Conservation (phyloP, 1,140 invertebrate genomes). For the Steinernema khuongi region DNA sequence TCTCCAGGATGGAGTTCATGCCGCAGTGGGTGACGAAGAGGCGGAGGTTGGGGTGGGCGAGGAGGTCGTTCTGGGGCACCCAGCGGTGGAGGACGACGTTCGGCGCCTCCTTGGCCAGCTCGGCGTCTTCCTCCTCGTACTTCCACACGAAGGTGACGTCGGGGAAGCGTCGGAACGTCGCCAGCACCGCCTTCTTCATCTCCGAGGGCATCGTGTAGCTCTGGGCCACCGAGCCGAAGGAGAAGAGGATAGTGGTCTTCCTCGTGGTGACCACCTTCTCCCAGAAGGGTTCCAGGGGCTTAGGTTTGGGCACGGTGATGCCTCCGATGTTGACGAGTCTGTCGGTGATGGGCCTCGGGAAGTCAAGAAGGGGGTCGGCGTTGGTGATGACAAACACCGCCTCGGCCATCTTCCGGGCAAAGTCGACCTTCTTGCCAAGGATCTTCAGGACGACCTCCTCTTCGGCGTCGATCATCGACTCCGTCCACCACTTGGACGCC, state of each 20-base stretch:
- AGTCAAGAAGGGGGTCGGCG: neutral
- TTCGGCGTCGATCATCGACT: neutral
- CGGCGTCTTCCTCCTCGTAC: slow-evolving; percentile 32
- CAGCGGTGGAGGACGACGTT: slow-evolving; percentile 31
- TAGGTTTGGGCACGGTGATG: neutral
- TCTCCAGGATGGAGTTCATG: slow-evolving; percentile 60
- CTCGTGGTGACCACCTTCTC: neutral
- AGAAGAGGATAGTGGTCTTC: neutral
- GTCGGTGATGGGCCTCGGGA: neutral
- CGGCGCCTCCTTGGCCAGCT: slow-evolving; percentile 15
- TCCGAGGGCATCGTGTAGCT: slow-evolving; percentile 1
- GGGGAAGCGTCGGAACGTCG: slow-evolving; percentile 11
- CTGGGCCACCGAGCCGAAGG: neutral
- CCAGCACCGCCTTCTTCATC: slow-evolving; percentile 7
- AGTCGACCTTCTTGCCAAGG: neutral
- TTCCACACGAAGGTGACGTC: slow-evolving; percentile 41
- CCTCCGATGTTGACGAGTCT: neutral
- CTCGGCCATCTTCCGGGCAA: neutral
- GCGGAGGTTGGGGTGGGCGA: slow-evolving; percentile 18
- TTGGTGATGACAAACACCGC: neutral
- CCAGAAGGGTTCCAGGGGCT: slow-evolving; percentile 1
- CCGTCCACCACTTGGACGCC: neutral
- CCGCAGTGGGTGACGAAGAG: slow-evolving; percentile 61
- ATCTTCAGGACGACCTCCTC: neutral
- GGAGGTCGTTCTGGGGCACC: slow-evolving; percentile 37